Conservation (phyloP, 2,113 vertebrate species). For the Aphyosemion australe region DNA sequence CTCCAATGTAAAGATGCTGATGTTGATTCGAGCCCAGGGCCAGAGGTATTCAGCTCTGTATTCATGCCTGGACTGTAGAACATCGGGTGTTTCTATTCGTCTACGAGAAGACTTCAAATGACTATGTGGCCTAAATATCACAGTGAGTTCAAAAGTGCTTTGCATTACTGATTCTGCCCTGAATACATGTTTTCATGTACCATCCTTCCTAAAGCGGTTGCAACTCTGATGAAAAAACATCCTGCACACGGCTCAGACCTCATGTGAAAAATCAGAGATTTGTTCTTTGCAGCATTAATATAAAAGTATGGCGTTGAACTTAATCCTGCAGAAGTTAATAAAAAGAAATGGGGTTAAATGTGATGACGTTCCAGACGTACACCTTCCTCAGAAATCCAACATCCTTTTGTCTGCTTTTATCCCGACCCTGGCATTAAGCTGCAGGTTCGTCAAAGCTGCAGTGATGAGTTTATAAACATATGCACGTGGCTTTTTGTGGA, state of each 20-base stretch:
- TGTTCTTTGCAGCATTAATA: slow-evolving; percentile 24
- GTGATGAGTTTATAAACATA: slow-evolving; percentile 7
- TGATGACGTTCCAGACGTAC: slow-evolving; percentile 13
- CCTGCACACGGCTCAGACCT: background rate
- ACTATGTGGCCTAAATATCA: slow-evolving; percentile 32
- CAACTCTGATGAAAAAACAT: slow-evolving; percentile 34
- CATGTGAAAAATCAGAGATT: slow-evolving; percentile 23
- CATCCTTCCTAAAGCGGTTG: slow-evolving; percentile 31
- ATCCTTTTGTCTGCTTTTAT: background rate
- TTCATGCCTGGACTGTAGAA: slow-evolving; percentile 21
- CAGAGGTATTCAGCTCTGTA: slow-evolving; percentile 22
- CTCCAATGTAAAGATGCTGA: slow-evolving; percentile 1
- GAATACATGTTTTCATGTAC: slow-evolving; percentile 31
- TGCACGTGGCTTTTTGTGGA: slow-evolving; percentile 3
- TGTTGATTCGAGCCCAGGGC: slow-evolving; percentile 20
- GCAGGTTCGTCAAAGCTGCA: slow-evolving; percentile 27
- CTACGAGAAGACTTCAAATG: slow-evolving; percentile 38
- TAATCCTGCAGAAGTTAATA: slow-evolving; percentile 29
- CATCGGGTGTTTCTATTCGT: slow-evolving; percentile 42
- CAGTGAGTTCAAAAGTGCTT: slow-evolving; percentile 16
- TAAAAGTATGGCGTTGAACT: background rate
- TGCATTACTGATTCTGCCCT: slow-evolving; percentile 31
- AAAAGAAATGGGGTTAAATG: slow-evolving; percentile 1
- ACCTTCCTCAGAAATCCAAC: slow-evolving; percentile 19
- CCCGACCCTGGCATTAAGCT: slow-evolving; percentile 30